These are phyloP conservation scores for Digitonthophagus gazella DNA, from an alignment of 2,888 invertebrate genomes.

Conservation along the genomic window DNA sequence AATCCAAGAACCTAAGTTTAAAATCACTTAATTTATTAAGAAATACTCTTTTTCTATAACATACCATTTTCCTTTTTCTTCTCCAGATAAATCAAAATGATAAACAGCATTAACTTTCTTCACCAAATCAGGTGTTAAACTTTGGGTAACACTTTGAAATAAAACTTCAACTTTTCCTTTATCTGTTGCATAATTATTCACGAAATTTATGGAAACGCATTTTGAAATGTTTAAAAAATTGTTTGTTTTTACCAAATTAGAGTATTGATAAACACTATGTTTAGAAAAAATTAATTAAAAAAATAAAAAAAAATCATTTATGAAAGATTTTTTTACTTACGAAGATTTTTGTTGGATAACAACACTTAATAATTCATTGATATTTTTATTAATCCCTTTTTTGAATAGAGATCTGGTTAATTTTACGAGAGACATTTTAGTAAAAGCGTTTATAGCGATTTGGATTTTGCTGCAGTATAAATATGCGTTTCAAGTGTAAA, in stretches of 20 bases:
- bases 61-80: slow-evolving; percentile 52
- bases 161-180: slow-evolving; percentile 63
- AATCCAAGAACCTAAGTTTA: slow-evolving; percentile 70
- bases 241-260: background rate
- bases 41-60: slow-evolving; percentile 5
- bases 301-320: background rate
- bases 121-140: slow-evolving; percentile 75
- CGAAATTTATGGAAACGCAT: background rate
- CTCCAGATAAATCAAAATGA: slow-evolving; percentile 85
- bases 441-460: background rate
- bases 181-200: background rate
- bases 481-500: background rate
- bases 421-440: slow-evolving; percentile 4
- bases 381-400: background rate
- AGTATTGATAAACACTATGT: no score
- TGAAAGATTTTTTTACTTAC: background rate
- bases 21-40: slow-evolving; percentile 6
- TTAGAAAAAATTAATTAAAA: background rate
- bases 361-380: background rate
- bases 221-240: background rate
- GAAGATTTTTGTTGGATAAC: background rate
- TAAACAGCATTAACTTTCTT: slow-evolving; percentile 78
- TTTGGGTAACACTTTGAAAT: slow-evolving; percentile 69
- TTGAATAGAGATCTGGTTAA: background rate
- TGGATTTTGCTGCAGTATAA: background rate